Base-by-base conservation (phyloP, 1,140 invertebrate genomes). In the Wasmannia auropunctata region DNA sequence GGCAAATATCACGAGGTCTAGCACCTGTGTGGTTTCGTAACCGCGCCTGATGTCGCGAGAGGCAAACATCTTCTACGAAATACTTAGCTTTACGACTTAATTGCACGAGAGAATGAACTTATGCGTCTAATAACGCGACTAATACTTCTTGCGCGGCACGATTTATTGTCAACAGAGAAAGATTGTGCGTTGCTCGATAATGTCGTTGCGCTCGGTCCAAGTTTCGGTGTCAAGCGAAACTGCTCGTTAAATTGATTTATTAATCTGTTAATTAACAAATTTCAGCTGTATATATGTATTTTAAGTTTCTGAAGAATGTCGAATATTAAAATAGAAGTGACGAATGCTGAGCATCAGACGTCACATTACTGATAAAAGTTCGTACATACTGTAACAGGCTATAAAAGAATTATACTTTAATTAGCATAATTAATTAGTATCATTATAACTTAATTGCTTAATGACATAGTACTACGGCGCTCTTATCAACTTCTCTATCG, bases 1-100 rank as follows among this genome's bases (percentile, higher is more conserved):
- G 34, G 49, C 79, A 83, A 83, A 83, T 67, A 83, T 72, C 79
- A 74, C 51, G 51, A 72, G 51, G 79, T 58, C n/a, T n/a, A 74
- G 34, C 62, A 69, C 49, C 77, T 80, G 62, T 16, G 34, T n/a
- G 37, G 67, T 83, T 83, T 72, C 67, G 79, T 70, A 83, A 83
- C 25, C 19, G n/a, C 14, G n/a, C n/a, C 16, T 74, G 49, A 80
- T 72, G 37, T 49, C 49, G 49, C 49, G 65, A 69, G 65, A 69
- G 37, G 37, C 67, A 74, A 83, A 83, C 67, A 83, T 7, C 46
- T 80, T 51, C 37, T 7, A 70, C 34, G 40, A 79, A 79, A 70
- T 31, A n/a, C n/a, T n/a, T n/a, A 34, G 34, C 49, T 72, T 46
- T 74, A 83, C 40, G 67, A 83, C 67, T 83, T 83, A 60, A 83